Base-by-base conservation (phyloP, 2,113 vertebrate species). In the Chrysochloris asiatica region DNA sequence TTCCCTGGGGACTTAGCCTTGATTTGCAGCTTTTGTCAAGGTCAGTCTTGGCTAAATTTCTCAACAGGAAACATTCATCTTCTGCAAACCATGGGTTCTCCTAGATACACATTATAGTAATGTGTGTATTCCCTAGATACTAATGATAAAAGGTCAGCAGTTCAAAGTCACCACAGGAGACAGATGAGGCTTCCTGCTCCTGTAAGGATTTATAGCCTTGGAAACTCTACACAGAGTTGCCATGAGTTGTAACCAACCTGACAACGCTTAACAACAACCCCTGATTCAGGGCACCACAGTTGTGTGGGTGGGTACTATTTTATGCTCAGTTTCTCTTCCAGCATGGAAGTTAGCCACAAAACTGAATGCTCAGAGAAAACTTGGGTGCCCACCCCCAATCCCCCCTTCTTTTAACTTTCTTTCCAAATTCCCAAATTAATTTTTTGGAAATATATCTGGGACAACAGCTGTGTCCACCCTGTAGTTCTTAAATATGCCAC, bases 401-500 rank as follows among this genome's bases (percentile, higher is more conserved):
- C 30, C 22, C 43, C 59, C 75, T 33, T 36, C 79, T 38, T 6
- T 4, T 33, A 10, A 7, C 3, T 33, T 65, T 7, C 52, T 36
- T 22, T 61, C 36, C 43, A 24, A 43, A 69, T 28, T 54, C 30
- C 41, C 33, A 10, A 8, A 13, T 77, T 81, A 36, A 45, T 30
- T 14, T 38, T 56, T 79, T 65, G 4, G 65, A 59, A 8, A 38
- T 21, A 2, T 11, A 0, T 17, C 48, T 8, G 65, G n/a, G 24
- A 45, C 41, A 0, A 24, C 17, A 2, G 76, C 59, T n/a, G 78
- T 24, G 6, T 8, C 47, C 14, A 16, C 4, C 0, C 47, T 85
- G 90, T 73, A 93, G 88, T 94, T 91, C 85, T 45, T 7, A 13
- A 4, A 48, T 3, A 43, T 0, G 6, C 92, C 95, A 86, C 88